Evolutionary conservation across 2,888 invertebrate species (phyloP), one percentile per base, ranked within the genome.

Genomic region (Imbricaverruca yamaguchii): DNA sequence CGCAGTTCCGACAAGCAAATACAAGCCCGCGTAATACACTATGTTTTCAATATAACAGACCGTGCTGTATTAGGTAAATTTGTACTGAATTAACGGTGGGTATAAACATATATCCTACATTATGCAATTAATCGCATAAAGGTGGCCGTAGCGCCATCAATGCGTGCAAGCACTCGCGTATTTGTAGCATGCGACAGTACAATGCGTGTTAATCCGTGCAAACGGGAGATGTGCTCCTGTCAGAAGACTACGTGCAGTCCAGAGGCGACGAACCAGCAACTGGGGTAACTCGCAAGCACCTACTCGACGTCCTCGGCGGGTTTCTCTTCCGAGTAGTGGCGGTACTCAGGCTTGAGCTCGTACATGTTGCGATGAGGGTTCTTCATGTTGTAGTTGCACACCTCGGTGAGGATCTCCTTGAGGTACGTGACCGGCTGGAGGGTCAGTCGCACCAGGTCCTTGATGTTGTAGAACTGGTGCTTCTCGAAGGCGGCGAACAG

Each of bases 281-380:
- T 1, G 61, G 39, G 39, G 39, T 4, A 39, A 39, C 39, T 39
- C 39, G 39, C 39, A 39, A 39, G 39, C 61, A 23, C 9, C 65
- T 65, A 13, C 9, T 67, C 67, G 13, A 7, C 25, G 4, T 77
- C 81, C 3, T 25, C 63, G 61, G 81, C 81, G 21, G 8, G 8
- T 53, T 74, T 53, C 74, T 89, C 89, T 23, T 91, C 89, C 87
- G 96, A 96, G 87, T 99, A 99, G 90, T 98, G 97, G 81, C 98
- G 90, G 88, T 97, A 99, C 87, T 99, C 99, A 0, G 97, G 97
- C 87, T 98, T 99, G 86, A 99, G 89, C 87, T 99, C 98, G 98
- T 98, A 99, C 95, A 97, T 98, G 87, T 97, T 97, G 87, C 96
- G 96, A 87, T 99, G 98, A 0, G 99, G 98, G 88, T 97, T 97